Conservation (phyloP, 2,888 invertebrate species). For the Ferdinandea cuprea region DNA sequence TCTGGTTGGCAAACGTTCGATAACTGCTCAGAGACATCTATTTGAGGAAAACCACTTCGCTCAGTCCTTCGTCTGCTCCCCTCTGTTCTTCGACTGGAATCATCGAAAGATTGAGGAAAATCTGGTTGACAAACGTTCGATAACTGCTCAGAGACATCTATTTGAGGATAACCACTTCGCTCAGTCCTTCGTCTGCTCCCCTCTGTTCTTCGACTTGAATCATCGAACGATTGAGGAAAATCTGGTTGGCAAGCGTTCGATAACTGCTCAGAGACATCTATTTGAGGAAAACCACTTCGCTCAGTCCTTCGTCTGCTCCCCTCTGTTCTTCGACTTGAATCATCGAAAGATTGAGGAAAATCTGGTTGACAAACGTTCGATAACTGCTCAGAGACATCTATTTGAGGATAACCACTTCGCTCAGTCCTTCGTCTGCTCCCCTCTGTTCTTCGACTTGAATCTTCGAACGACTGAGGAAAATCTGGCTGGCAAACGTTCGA, state of each 20-base stretch:
- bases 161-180: neutral
- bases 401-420: neutral
- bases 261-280: too few species aligned
- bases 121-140: slow-evolving; percentile 19
- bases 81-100: neutral
- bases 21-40: neutral
- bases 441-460: neutral
- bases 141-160: neutral
- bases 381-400: too few species aligned
- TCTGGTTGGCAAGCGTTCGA: too few species aligned
- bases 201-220: neutral
- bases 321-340: too few species aligned
- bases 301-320: too few species aligned
- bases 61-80: neutral
- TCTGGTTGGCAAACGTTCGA: slow-evolving; percentile 16
- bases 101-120: slow-evolving; percentile 21
- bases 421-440: neutral
- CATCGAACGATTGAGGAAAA: neutral
- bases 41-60: neutral
- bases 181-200: neutral
- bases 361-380: too few species aligned
- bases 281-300: too few species aligned
- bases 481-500: neutral
- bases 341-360: neutral
- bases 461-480: slow-evolving; percentile 7